These are phyloP conservation scores for Apostichopus japonicus DNA, from an alignment of 35 echinoderm and acorn worm species.

Conservation along the genomic window DNA sequence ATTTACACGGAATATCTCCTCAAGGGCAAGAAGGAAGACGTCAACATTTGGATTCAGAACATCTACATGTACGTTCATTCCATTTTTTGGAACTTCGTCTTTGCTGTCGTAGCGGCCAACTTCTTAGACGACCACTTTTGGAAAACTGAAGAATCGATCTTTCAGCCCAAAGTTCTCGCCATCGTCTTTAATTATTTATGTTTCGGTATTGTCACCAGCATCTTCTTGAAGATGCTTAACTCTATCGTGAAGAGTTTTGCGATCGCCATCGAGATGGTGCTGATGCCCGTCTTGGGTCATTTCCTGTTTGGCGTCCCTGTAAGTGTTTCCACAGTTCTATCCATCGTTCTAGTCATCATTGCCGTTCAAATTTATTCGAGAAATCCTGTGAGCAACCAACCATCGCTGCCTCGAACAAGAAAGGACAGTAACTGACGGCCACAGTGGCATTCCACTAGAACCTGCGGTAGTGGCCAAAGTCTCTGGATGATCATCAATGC, in stretches of 20 bases:
- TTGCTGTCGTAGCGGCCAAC: conserved; percentile 1
- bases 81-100: conserved; percentile 64
- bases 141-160: conserved; percentile 21
- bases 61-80: conserved; percentile 90
- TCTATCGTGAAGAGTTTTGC: conserved; percentile 99
- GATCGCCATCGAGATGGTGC: conserved; percentile 70
- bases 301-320: conserved; percentile 67
- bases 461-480: too few relatives aligned
- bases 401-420: not conserved
- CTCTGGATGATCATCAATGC: too few relatives aligned
- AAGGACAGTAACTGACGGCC: not conserved
- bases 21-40: conserved; percentile 58
- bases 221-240: conserved; percentile 84
- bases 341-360: conserved; percentile 53
- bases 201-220: conserved; percentile 75
- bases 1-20: conserved; percentile 95
- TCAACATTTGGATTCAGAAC: conserved; percentile 92
- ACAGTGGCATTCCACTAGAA: too few relatives aligned
- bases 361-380: conserved; percentile 77
- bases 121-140: conserved; percentile 1
- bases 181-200: conserved; percentile 72
- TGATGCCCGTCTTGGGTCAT: conserved; percentile 58
- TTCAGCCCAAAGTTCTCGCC: conserved; percentile 51
- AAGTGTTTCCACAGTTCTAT: conserved; percentile 56
- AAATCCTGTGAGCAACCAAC: conserved; percentile 51